These are phyloP conservation scores for Adela reaumurella DNA, from an alignment of 2,888 invertebrate genomes.

Conservation along the genomic window DNA sequence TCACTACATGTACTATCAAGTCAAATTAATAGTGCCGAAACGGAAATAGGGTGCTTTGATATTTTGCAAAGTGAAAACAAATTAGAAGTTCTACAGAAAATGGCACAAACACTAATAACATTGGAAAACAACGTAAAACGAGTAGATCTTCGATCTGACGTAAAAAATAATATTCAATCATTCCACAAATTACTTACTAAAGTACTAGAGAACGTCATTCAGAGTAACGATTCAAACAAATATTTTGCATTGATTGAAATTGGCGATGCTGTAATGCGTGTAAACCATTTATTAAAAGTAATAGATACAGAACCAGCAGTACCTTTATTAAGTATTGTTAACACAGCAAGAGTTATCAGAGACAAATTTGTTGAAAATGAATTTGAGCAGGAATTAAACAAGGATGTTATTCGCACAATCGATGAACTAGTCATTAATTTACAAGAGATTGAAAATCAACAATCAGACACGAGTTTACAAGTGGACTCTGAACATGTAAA, in stretches of 20 bases:
- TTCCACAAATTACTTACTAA: constrained; percentile 52
- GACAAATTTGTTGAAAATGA: constrained; percentile 25
- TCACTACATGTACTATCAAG: constrained; percentile 32
- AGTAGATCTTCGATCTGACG: constrained; percentile 23
- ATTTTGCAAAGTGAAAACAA: constrained; percentile 42
- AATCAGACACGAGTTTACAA: constrained; percentile 26
- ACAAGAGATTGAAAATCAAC: constrained; percentile 30
- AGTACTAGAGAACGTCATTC: constrained; percentile 54
- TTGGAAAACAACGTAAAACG: constrained; percentile 36
- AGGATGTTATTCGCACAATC: constrained; percentile 26
- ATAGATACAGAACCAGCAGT: constrained; percentile 25
- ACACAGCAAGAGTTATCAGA: constrained; percentile 32
- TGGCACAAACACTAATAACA: constrained; percentile 42
- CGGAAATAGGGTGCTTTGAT: constrained; percentile 31
- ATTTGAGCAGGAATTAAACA: constrained; percentile 33
- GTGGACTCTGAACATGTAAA: constrained; percentile 29
- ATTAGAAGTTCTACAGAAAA: constrained; percentile 37
- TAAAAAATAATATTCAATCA: constrained; percentile 28
- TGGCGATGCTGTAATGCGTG: constrained; percentile 34
- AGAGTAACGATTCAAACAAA: constrained; percentile 40
- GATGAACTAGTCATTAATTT: constrained; percentile 25
- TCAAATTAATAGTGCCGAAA: constrained; percentile 28
- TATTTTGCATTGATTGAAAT: constrained; percentile 36
- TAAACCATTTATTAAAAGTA: constrained; percentile 28
- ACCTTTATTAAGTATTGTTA: constrained; percentile 30